A percentile compares a stretch with the other conserved stretches of the same genome.
phyloP scores from a whole-genome alignment of 2,797 vertebrate genomes.

The Chiroxiphia lanceolata region DNA sequence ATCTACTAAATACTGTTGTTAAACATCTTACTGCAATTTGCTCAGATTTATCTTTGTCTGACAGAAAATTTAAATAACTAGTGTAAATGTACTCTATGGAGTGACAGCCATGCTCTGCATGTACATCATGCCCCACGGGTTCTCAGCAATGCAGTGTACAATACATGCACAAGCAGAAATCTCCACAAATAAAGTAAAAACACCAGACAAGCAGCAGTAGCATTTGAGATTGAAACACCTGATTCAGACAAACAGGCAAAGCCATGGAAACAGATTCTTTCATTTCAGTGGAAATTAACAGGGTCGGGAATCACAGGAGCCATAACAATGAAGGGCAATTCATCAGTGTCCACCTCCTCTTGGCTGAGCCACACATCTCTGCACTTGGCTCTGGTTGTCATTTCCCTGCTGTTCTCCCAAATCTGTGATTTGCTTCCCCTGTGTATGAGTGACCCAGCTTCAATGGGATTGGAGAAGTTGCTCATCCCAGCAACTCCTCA shows the following conservation, averaged over 20 bases:
- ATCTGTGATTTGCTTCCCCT: background rate
- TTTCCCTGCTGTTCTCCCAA: background rate
- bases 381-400: background rate
- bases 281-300: background rate
- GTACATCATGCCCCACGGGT: rapidly evolving
- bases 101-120: background rate
- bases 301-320: background rate
- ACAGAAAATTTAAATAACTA: background rate
- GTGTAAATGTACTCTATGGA: background rate
- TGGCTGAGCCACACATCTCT: background rate
- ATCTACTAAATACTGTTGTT: background rate
- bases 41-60: background rate
- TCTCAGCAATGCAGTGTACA: background rate
- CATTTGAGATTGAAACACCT: background rate
- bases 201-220: background rate
- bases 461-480: rapidly evolving
- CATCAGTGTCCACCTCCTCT: background rate
- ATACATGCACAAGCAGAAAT: rapidly evolving
- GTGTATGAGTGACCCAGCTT: background rate
- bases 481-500: background rate
- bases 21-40: background rate
- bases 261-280: background rate
- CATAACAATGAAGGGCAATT: background rate
- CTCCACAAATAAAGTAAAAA: background rate
- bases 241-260: background rate